Percentiles rank a stretch among this genome's conserved stretches.
Conservation (phyloP, 2,113 vertebrate species). For the Phaethornis superciliosus region DNA sequence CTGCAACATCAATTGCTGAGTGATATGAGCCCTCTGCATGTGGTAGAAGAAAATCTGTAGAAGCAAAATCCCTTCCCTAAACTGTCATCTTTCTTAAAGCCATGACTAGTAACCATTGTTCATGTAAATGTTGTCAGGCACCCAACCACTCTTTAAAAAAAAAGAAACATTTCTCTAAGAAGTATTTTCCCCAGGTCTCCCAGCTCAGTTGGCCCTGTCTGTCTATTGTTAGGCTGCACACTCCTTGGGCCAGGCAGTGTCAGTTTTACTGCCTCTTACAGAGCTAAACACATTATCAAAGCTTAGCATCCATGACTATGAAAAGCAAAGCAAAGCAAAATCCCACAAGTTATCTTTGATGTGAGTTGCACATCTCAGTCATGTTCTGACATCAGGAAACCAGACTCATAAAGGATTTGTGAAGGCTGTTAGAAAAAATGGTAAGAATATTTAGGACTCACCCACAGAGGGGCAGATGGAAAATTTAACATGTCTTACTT, state of each 20-base stretch:
- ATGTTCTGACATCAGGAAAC: conserved; percentile 17
- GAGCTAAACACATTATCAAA: conserved; percentile 39
- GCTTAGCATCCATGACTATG: conserved; percentile 45
- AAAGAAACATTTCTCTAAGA: background rate
- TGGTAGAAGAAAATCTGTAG: conserved; percentile 30
- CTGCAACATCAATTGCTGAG: background rate
- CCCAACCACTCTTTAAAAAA: background rate
- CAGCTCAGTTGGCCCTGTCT: background rate
- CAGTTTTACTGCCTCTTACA: conserved; percentile 34
- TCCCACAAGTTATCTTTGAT: conserved; percentile 32
- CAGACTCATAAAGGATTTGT: conserved; percentile 26
- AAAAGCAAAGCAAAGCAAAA: conserved; percentile 23
- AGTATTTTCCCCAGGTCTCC: background rate
- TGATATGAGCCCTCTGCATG: conserved; percentile 25
- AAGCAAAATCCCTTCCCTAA: conserved; percentile 35
- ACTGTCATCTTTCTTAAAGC: background rate
- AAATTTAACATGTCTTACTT: background rate
- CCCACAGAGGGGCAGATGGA: background rate
- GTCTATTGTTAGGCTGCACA: background rate
- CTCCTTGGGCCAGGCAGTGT: background rate
- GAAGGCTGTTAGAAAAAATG: background rate
- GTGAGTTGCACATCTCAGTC: background rate
- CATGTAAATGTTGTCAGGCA: background rate
- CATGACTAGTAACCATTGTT: background rate
- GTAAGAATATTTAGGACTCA: background rate